Base-by-base conservation (phyloP, 1,140 invertebrate genomes). In the Panagrolaimus sp. region DNA sequence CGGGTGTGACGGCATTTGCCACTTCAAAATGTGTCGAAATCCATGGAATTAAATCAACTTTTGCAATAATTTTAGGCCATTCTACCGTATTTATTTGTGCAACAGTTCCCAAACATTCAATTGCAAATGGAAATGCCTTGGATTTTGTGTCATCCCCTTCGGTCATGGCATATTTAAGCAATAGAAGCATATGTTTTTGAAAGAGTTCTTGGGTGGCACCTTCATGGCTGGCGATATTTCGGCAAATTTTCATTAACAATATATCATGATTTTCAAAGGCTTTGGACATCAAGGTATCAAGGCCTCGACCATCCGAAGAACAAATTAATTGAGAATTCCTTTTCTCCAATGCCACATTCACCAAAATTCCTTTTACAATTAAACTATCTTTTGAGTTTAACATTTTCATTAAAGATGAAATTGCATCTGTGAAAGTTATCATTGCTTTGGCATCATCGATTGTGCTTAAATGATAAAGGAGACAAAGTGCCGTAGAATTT, bases 361-460 rank as follows among this genome's bases (percentile, higher is more conserved):
- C 90, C 80, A 91, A 90, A 44, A 98, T 84, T 5, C 92, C 90
- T 71, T 93, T 87, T 70, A 95, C 84, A 28, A 65, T 15, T 24
- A 14, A 12, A 3, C 14, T 65, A 17, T 17, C 17, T 12, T 46
- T 44, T 14, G 63, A 5, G 9, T 17, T 48, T 52, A 87, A 73
- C 84, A 86, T 81, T 75, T 84, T 85, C 85, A 86, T 84, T n/a
- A 83, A 79, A 85, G 58, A 43, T 55, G 91, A 90, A 71, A 96
- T 90, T 85, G 91, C 94, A 83, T 96, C 93, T 1, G 92, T 94
- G 83, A 93, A 93, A n/a, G 90, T 90, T 81, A 96, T 94, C 88
- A 96, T 91, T 28, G 90, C 87, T 85, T 96, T 96, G 0, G 92
- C 90, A 84, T 93, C 89, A 82, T 96, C 93, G 85, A 97, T 92